These are phyloP conservation scores for Brachyhypopomus occidentalis DNA, from an alignment of 2,113 vertebrate genomes.

Conservation along the genomic window DNA sequence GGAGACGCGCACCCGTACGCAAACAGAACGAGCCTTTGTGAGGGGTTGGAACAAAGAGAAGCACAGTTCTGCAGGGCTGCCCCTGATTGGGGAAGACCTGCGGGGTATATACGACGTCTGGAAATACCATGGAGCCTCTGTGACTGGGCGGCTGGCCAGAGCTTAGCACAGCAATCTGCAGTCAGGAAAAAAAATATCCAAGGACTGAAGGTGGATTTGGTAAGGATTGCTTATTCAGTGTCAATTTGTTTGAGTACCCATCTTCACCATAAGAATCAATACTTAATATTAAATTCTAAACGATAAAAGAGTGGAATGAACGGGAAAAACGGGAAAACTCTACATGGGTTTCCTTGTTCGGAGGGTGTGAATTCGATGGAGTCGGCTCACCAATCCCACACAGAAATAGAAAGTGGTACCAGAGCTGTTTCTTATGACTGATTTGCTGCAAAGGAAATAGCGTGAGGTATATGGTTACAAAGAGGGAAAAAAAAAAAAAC, in stretches of 20 bases:
- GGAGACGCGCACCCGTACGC: conserved; percentile 21
- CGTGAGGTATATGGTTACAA: too few relatives aligned
- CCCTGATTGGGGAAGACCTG: conserved; percentile 22
- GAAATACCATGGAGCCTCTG: conserved; percentile 29
- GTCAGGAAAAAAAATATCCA: neutral
- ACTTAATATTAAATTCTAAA: too few relatives aligned
- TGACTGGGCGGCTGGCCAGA: conserved; percentile 6
- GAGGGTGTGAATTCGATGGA: too few relatives aligned
- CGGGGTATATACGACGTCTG: conserved; percentile 27
- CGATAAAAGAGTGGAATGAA: too few relatives aligned
- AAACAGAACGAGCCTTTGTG: conserved; percentile 54
- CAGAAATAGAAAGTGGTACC: neutral
- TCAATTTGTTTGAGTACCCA: neutral
- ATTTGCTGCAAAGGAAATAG: neutral
- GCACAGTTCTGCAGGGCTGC: conserved; percentile 33
- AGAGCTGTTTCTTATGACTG: neutral
- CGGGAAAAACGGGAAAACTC: too few relatives aligned
- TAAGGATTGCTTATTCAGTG: neutral
- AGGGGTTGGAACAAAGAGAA: conserved; percentile 40
- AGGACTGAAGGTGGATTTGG: neutral
- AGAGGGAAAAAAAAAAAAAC: too few relatives aligned
- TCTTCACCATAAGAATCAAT: too few relatives aligned
- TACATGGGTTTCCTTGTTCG: too few relatives aligned
- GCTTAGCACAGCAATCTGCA: neutral
- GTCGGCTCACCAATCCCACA: neutral